These are phyloP conservation scores for Trogon surrucura DNA, from an alignment of 2,113 vertebrate genomes.

Conservation along the genomic window DNA sequence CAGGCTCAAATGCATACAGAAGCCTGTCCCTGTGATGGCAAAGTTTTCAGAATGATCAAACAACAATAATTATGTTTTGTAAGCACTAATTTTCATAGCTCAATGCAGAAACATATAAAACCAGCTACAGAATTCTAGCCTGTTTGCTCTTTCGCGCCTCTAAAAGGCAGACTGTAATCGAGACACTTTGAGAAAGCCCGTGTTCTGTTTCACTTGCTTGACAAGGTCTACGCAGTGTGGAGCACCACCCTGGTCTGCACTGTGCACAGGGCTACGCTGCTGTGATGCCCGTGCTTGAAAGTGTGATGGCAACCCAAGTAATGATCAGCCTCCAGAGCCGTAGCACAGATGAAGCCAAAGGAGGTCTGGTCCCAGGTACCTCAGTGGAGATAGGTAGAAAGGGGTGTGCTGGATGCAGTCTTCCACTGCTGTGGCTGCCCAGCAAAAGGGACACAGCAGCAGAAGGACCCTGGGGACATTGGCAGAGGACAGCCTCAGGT, in stretches of 20 bases:
- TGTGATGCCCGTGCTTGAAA: neutral
- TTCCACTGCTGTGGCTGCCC: neutral
- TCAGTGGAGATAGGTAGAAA: neutral
- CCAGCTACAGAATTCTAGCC: neutral
- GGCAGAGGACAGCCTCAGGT: neutral
- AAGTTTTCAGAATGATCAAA: neutral
- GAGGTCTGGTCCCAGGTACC: neutral
- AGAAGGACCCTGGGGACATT: neutral
- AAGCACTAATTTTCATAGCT: conserved; percentile 19
- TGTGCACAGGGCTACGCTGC: neutral
- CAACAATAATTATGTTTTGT: conserved; percentile 14
- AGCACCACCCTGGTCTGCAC: neutral
- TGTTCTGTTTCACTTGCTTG: neutral
- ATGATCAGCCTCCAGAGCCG: neutral
- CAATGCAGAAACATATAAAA: neutral
- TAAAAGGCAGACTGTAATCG: neutral
- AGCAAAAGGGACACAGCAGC: neutral
- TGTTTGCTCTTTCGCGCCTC: neutral
- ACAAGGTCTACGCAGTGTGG: neutral
- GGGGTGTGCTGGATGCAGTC: neutral
- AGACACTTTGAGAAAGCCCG: neutral
- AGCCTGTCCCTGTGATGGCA: neutral
- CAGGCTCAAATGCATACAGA: neutral
- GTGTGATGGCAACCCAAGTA: neutral
- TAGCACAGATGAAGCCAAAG: neutral